Base-by-base conservation (phyloP, 2,797 vertebrate species). In the Helicolenus hilgendorfi region DNA sequence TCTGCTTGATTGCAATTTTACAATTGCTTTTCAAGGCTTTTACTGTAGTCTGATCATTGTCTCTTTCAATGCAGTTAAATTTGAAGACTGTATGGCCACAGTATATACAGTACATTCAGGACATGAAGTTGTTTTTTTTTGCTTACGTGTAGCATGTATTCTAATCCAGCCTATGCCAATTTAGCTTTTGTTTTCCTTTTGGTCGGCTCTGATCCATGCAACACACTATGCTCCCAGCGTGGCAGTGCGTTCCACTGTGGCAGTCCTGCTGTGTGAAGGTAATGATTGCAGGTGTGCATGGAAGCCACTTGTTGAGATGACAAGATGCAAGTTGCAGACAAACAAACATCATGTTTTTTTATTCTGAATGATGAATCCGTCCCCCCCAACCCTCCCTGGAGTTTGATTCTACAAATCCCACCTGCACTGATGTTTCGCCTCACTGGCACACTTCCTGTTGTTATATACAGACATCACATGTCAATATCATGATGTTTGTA, bases 231-330 rank as follows among this genome's bases (percentile, higher is more conserved):
- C 92, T 92, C 94, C 77, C 95, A 94, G 95, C 87, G 38, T 90
- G 92, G 68, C 81, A 65, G 83, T 81, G 82, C 91, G 93, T 91
- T 93, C 87, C 88, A 77, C 81, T 80, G 91, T 72, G 93, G 89
- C 70, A 77, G 59, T 80, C 94, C 94, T n/a, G 89, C 92, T 96
- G 95, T 79, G 94, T 69, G 76, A 68, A 68, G 55, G 91, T 95
- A 93, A 96, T 96, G 94, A 96, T 93, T 94, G 94, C 94, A 95
- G 93, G 93, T 94, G 94, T 94, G 92, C 83, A 82, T 73, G 89
- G 84, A 91, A 96, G 87, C 90, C 92, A 96, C 96, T 95, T 95
- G 95, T 96, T 96, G 91, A 89, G 83, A 85, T 70, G 91, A 92
- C 88, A 91, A 89, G 91, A 92, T 68, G 82, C 77, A 81, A 87